Conservation (phyloP, 1,140 invertebrate species). For the Temnothorax longispinosus region DNA sequence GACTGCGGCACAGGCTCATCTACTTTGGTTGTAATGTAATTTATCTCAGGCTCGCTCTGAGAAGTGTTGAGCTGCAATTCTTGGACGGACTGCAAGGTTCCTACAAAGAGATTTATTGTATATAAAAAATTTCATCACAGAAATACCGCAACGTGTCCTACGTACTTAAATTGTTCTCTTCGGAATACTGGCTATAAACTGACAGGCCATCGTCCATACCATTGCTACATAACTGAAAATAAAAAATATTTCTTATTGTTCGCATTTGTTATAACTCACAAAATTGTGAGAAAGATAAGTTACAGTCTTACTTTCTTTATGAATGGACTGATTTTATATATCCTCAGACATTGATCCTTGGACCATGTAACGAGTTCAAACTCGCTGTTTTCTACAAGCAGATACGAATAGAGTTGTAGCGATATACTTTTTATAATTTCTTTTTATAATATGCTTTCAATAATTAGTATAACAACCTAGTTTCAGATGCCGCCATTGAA, state of each 20-base stretch:
- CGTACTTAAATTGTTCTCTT: conserved; percentile 82
- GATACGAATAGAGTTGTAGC: conserved; percentile 50
- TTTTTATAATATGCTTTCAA: not conserved
- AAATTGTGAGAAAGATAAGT: conserved; percentile 19
- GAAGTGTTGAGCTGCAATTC: conserved; percentile 81
- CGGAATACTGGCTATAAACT: conserved; percentile 82
- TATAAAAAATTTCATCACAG: conserved; percentile 13
- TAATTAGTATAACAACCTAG: conserved; percentile 79
- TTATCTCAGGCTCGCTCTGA: conserved; percentile 80
- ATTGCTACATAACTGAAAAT: conserved; percentile 81
- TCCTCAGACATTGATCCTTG: conserved; percentile 95
- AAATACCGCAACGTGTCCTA: conserved; percentile 37
- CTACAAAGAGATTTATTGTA: conserved; percentile 66
- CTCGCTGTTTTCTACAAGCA: conserved; percentile 87
- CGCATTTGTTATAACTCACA: not conserved
- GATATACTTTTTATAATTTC: not conserved
- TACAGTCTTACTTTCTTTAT: conserved; percentile 89
- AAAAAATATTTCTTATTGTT: conserved; percentile 28
- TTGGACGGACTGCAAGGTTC: conserved; percentile 81
- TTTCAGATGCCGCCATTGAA: conserved; percentile 94
- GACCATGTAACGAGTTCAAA: conserved; percentile 98
- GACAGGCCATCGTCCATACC: conserved; percentile 82
- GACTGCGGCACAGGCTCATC: conserved; percentile 73
- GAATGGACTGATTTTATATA: conserved; percentile 95
- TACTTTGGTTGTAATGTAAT: conserved; percentile 76